Evolutionary conservation across 2,113 vertebrate species (phyloP).

Genomic region (Nesoenas mayeri): DNA sequence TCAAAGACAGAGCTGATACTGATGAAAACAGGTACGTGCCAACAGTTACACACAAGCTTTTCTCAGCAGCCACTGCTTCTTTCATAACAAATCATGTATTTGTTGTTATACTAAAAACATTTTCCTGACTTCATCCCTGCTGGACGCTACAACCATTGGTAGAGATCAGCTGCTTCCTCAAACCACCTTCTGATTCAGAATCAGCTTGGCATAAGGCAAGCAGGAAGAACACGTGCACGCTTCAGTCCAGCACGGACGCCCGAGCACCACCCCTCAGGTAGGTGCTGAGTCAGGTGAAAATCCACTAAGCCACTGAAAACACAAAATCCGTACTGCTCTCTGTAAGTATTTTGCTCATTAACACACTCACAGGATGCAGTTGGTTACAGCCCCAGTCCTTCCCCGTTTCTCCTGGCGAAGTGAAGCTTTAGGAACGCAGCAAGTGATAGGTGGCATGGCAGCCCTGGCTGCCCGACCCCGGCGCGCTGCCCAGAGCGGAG

Average conservation of each 20-base stretch:
- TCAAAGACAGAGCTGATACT: not conserved
- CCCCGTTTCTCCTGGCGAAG: not conserved
- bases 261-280: not conserved
- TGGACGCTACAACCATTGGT: not conserved
- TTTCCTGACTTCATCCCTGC: not conserved
- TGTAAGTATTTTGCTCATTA: not conserved
- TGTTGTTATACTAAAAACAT: not conserved
- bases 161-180: not conserved
- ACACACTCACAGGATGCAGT: accelerated
- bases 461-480: not conserved
- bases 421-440: accelerated
- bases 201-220: not conserved
- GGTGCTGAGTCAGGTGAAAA: not conserved
- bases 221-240: not conserved
- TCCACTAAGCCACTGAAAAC: not conserved
- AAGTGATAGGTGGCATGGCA: not conserved
- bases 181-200: not conserved
- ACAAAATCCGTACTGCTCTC: not conserved
- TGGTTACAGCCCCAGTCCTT: not conserved
- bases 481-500: not conserved
- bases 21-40: not conserved
- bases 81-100: not conserved
- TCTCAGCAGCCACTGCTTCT: not conserved
- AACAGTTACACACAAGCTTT: not conserved
- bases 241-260: not conserved